Base-by-base conservation (phyloP, 2,113 vertebrate genomes). In the Pelvicachromis taeniatus region DNA sequence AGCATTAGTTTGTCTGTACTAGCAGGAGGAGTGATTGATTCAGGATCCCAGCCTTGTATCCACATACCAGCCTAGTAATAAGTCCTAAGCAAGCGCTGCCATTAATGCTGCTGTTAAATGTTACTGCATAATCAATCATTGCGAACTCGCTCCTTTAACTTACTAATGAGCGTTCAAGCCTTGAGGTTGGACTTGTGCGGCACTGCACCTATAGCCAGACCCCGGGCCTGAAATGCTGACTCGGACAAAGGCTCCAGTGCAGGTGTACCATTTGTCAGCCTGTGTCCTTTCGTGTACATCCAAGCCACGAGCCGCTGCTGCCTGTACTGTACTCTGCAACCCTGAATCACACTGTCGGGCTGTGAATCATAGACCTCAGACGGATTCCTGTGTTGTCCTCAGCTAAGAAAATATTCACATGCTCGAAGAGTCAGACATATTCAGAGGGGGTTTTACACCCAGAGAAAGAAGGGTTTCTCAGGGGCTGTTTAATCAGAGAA, bases 321-420 rank as follows among this genome's bases (percentile, higher is more conserved):
- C 68, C 42, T 75, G 68, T 33, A 78, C 88, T 80, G 23, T 88
- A 80, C 19, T 21, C 82, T 78, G 14, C 7, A 5, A 35, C 87
- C 82, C 89, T 89, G 92, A 90, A 84, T 89, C 89, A 90, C 87
- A 40, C 77, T 56, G 77, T n/a, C 3, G 11, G 45, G 80, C 83
- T 4, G 83, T 90, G 91, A 91, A 89, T 91, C 91, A 92, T 17
- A 80, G 80, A 92, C 91, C 87, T 90, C 90, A 91, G 88, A 93
- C 68, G 16, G 82, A 92, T 92, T 90, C 87, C 80, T 86, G 86
- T 26, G 68, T 88, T 80, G 58, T 78, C 59, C 82, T 89, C 84
- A 61, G 77, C 85, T 33, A 16, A 87, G 87, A 77, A 81, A 89
- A 84, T 61, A 88, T 90, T 87, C 85, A 80, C 61, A 77, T 52